These are phyloP conservation scores for Pachycephala philippinensis DNA, from an alignment of 2,113 vertebrate genomes.

Conservation along the genomic window DNA sequence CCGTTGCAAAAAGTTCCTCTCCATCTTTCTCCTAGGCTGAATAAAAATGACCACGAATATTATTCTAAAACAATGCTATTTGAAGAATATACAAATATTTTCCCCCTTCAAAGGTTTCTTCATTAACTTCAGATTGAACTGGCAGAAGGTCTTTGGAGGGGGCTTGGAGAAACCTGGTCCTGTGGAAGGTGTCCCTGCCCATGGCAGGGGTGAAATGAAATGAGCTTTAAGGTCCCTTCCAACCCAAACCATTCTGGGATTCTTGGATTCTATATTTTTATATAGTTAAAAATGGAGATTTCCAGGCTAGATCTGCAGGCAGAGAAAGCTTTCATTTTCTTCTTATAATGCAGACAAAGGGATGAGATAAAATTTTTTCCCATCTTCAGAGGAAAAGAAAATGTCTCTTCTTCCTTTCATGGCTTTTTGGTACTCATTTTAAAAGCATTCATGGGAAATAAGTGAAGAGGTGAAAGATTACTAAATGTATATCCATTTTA, in stretches of 20 bases:
- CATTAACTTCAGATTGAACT: neutral
- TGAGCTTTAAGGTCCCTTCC: neutral
- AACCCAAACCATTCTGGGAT: neutral
- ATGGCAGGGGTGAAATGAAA: neutral
- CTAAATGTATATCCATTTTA: neutral
- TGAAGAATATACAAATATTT: neutral
- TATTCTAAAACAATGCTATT: neutral
- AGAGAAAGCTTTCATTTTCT: neutral
- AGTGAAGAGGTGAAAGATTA: neutral
- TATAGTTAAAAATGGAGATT: neutral
- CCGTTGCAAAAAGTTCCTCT: neutral
- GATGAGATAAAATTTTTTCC: neutral
- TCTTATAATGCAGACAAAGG: neutral
- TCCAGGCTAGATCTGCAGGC: neutral
- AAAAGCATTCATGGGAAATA: neutral
- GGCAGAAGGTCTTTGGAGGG: neutral
- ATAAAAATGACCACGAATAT: rapidly evolving
- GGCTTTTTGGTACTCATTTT: neutral
- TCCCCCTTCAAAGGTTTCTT: neutral
- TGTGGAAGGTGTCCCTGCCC: neutral
- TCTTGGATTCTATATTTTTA: neutral
- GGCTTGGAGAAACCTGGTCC: neutral
- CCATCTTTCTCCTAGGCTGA: neutral
- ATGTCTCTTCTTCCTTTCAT: neutral
- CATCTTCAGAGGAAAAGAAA: neutral